Evolutionary conservation across 2,888 invertebrate species (phyloP).

Genomic region (Dicycla oo): DNA sequence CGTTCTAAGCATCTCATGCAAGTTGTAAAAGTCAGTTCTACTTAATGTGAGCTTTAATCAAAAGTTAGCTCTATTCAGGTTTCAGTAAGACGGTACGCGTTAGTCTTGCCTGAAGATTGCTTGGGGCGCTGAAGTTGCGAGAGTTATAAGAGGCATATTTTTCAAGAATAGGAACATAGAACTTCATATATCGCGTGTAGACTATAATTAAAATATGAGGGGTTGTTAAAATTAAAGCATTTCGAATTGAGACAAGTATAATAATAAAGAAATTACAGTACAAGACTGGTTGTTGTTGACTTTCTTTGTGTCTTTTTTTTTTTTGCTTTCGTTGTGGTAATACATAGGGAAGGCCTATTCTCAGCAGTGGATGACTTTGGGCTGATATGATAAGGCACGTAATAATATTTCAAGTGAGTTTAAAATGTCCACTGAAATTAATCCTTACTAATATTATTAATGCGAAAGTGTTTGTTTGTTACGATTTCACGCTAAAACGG

Average conservation of each 20-base stretch:
- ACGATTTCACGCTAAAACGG: too few species aligned
- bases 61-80: constrained; percentile 40
- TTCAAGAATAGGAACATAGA: background rate
- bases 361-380: too few species aligned
- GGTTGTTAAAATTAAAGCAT: background rate
- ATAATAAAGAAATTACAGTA: background rate
- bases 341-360: background rate
- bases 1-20: constrained; percentile 16
- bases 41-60: constrained; percentile 39
- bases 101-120: constrained; percentile 9
- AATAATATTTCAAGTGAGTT: constrained; percentile 9
- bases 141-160: background rate
- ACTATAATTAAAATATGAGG: background rate
- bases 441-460: too few species aligned
- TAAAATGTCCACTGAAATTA: constrained; percentile 10
- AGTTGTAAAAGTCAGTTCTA: constrained; percentile 31
- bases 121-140: background rate
- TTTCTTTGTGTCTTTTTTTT: too few species aligned
- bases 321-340: background rate
- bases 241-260: background rate
- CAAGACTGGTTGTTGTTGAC: background rate
- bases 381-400: background rate
- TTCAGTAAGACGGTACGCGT: constrained; percentile 9
- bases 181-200: too few species aligned
- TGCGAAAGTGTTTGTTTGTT: too few species aligned